phyloP scores from a whole-genome alignment of 2,113 vertebrate genomes.

The Paralichthys olivaceus region DNA sequence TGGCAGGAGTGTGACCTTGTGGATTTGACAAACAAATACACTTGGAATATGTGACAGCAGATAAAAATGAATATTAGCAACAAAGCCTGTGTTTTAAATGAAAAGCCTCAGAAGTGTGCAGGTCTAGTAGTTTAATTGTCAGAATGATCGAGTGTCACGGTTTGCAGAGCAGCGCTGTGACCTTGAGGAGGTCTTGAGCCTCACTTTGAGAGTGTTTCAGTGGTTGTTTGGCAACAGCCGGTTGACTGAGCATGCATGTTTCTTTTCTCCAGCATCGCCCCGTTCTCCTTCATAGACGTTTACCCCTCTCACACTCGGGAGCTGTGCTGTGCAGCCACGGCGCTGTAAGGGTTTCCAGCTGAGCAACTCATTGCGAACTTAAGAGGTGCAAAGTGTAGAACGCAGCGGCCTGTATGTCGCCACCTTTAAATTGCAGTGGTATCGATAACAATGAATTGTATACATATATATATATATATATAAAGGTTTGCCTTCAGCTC shows the following conservation, averaged over 20 bases:
- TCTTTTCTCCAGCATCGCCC: neutral
- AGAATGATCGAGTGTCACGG: neutral
- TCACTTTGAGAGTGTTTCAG: neutral
- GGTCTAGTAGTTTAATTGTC: neutral
- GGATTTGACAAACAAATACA: constrained; percentile 17
- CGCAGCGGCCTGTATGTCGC: neutral
- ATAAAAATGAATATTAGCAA: neutral
- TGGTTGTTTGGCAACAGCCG: constrained; percentile 11
- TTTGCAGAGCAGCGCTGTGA: neutral
- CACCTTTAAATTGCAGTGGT: neutral
- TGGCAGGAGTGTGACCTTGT: constrained; percentile 22
- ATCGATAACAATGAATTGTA: neutral
- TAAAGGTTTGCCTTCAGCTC: no score
- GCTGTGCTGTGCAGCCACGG: constrained; percentile 1
- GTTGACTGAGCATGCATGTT: constrained; percentile 10
- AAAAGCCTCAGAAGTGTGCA: neutral
- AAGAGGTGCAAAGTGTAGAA: neutral
- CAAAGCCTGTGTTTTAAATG: neutral
- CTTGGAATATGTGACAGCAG: neutral
- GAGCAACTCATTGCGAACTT: neutral
- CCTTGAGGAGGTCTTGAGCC: constrained; percentile 13
- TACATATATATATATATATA: neutral
- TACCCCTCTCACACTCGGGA: neutral
- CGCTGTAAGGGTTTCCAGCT: constrained; percentile 5
- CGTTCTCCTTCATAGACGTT: constrained; percentile 17